Evolutionary conservation across 2,888 invertebrate genomes (phyloP).

Genomic region (Coelopa pilipes): DNA sequence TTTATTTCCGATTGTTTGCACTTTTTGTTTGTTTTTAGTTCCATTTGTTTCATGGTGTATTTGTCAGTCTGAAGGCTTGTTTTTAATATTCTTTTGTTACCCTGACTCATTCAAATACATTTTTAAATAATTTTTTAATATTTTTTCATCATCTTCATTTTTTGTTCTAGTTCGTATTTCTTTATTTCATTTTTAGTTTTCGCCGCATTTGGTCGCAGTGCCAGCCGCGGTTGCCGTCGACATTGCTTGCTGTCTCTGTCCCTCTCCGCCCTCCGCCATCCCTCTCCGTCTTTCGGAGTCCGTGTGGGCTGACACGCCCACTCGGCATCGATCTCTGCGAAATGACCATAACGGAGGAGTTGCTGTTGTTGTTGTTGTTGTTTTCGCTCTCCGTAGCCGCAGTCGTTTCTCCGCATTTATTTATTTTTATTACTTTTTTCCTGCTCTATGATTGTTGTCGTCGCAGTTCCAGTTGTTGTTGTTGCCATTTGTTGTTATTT

Average conservation of each 20-base stretch:
- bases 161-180: no score
- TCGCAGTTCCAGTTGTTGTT: background rate
- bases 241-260: slow-evolving; percentile 1
- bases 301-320: slow-evolving; percentile 32
- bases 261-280: background rate
- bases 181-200: slow-evolving; percentile 7
- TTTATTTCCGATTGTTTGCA: background rate
- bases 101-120: no score
- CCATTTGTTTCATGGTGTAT: no score
- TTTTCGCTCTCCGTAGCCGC: no score
- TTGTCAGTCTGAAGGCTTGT: no score
- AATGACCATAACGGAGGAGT: background rate
- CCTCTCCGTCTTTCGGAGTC: background rate
- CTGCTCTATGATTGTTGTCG: background rate
- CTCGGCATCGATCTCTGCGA: background rate
- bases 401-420: no score
- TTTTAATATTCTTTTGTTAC: no score
- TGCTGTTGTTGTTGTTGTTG: background rate
- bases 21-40: no score
- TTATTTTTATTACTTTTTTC: no score
- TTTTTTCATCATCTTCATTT: no score
- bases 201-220: slow-evolving; percentile 23
- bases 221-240: slow-evolving; percentile 17
- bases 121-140: no score
- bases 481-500: slow-evolving; percentile 5